A percentile compares a stretch with the other conserved stretches of the same genome.
These are phyloP conservation scores for Harpegnathos saltator DNA, from an alignment of 1,140 invertebrate genomes.

Conservation along the genomic window DNA sequence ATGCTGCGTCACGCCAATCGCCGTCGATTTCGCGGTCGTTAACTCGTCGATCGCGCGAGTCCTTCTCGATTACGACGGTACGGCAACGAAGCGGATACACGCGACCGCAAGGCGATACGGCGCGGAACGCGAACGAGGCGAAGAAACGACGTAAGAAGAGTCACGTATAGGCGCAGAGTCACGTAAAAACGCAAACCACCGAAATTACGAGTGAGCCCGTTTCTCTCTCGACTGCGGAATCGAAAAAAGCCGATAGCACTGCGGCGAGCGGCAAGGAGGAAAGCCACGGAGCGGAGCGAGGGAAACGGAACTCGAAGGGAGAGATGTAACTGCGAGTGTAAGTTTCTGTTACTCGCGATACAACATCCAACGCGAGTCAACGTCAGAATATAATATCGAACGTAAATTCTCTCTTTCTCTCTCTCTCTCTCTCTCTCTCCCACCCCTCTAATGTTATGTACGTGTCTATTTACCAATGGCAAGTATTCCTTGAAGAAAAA, in stretches of 20 bases:
- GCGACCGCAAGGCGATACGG: constrained; percentile 46
- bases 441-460: too few species aligned
- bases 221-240: constrained; percentile 6
- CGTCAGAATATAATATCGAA: too few species aligned
- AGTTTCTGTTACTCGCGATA: neutral
- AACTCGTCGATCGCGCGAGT: constrained; percentile 52
- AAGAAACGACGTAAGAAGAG: neutral
- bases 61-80: constrained; percentile 42
- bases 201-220: neutral
- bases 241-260: constrained; percentile 15
- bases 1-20: constrained; percentile 31
- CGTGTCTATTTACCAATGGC: too few species aligned
- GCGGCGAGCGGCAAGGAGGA: neutral
- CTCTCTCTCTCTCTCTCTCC: too few species aligned
- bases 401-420: too few species aligned
- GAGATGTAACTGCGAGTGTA: neutral
- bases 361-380: neutral
- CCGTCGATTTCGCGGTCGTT: constrained; percentile 63
- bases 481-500: too few species aligned
- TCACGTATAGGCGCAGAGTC: constrained; percentile 14
- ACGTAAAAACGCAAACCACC: constrained; percentile 45
- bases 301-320: neutral
- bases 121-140: constrained; percentile 8
- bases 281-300: neutral
- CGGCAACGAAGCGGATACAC: constrained; percentile 49